Percentiles rank a stretch among this genome's conserved stretches.
These are phyloP conservation scores for Anoura caudifer DNA, from an alignment of 2,113 vertebrate species.

Conservation along the genomic window DNA sequence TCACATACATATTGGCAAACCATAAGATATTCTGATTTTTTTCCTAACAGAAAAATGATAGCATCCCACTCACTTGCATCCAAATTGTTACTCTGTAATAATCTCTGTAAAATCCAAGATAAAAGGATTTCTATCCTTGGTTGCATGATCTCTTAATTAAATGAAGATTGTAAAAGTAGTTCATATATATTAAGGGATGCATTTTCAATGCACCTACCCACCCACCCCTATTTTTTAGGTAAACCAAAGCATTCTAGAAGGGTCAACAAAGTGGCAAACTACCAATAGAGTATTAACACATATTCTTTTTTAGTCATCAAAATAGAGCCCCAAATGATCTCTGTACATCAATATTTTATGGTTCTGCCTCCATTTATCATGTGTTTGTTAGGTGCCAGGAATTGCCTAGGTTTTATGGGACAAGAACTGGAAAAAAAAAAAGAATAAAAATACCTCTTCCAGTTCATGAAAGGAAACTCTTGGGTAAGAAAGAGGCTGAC, in stretches of 20 bases:
- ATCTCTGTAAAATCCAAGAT: background rate
- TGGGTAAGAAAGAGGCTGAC: background rate
- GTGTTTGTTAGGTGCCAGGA: background rate
- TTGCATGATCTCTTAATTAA: background rate
- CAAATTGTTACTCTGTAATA: background rate
- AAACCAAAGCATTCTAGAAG: background rate
- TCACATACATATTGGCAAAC: background rate
- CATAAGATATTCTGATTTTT: background rate
- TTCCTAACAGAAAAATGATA: background rate
- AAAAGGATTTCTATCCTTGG: background rate
- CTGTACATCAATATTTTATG: background rate
- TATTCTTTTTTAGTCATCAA: background rate
- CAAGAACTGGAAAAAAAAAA: background rate
- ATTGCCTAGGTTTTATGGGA: background rate
- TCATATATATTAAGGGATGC: background rate
- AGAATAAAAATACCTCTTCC: no score
- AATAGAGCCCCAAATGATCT: background rate
- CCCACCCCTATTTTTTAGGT: background rate
- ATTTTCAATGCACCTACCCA: background rate
- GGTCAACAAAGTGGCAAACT: background rate
- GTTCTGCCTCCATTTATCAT: background rate
- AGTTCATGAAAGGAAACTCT: background rate
- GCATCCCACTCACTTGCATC: background rate
- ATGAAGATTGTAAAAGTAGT: background rate
- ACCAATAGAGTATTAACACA: background rate